Conservation (phyloP, 2,797 vertebrate genomes). For the Erpetoichthys calabaricus region DNA sequence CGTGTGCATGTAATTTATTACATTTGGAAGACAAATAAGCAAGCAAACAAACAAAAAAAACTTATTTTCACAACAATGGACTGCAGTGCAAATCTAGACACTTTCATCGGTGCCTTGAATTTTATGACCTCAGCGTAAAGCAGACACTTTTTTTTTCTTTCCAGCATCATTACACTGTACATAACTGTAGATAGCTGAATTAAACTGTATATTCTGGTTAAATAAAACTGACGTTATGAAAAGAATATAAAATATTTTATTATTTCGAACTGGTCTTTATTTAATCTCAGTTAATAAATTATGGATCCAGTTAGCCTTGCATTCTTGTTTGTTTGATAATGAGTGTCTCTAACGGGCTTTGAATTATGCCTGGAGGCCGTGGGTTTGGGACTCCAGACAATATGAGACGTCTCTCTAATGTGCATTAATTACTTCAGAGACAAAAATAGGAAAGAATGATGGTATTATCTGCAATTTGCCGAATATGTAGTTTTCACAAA, state of each 20-base stretch:
- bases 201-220: constrained; percentile 75
- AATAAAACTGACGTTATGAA: constrained; percentile 50
- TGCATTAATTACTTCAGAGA: no score
- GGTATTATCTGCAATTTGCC: no score
- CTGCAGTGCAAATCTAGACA: constrained; percentile 70
- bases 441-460: no score
- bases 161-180: constrained; percentile 58
- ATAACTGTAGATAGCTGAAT: constrained; percentile 71
- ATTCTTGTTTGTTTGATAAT: no score
- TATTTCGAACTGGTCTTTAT: constrained; percentile 6
- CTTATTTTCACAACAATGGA: constrained; percentile 65
- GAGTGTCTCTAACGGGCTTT: no score
- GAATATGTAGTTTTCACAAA: no score
- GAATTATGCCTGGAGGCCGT: no score
- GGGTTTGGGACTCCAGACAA: no score
- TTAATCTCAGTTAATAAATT: neutral
- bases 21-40: constrained; percentile 71
- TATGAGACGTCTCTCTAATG: no score
- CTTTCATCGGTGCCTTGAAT: constrained; percentile 76
- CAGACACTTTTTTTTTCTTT: constrained; percentile 54
- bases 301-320: no score
- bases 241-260: constrained; percentile 6
- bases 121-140: constrained; percentile 66
- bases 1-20: constrained; percentile 99
- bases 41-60: constrained; percentile 34